phyloP scores from a whole-genome alignment of 1,140 invertebrate genomes.

The Eumeta japonica region DNA sequence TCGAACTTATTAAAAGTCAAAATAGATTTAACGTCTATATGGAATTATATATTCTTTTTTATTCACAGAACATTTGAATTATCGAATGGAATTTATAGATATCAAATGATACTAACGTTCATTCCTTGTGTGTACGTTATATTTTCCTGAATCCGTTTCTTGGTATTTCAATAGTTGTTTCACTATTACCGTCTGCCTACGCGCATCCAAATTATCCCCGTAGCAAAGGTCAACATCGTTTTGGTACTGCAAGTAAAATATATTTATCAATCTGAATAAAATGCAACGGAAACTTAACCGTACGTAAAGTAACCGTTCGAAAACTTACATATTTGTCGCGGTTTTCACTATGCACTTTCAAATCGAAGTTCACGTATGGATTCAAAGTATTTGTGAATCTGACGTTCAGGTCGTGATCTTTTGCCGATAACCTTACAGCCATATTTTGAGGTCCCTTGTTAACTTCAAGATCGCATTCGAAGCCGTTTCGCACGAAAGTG shows the following conservation, averaged over 20 bases:
- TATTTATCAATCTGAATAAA: conserved; percentile 5
- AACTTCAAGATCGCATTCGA: conserved; percentile 55
- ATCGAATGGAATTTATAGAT: too few species aligned
- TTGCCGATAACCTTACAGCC: conserved; percentile 41
- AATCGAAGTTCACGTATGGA: conserved; percentile 61
- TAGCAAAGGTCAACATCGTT: conserved; percentile 62
- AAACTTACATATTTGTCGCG: conserved; percentile 21
- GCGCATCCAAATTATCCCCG: conserved; percentile 61
- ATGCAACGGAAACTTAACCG: conserved; percentile 12
- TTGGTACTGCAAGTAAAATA: conserved; percentile 33
- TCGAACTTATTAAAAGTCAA: too few species aligned
- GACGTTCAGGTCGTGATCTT: conserved; percentile 38
- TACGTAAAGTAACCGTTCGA: background rate
- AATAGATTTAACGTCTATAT: too few species aligned
- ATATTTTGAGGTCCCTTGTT: conserved; percentile 54
- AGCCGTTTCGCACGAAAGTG: conserved; percentile 25
- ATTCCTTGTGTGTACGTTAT: too few species aligned
- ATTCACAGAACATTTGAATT: too few species aligned
- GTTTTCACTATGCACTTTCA: conserved; percentile 34
- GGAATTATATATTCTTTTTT: too few species aligned
- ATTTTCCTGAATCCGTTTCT: too few species aligned
- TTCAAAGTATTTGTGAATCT: conserved; percentile 58
- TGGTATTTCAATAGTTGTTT: conserved; percentile 45
- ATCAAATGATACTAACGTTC: too few species aligned
- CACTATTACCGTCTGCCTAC: conserved; percentile 56